Percentiles rank a stretch among this genome's conserved stretches.
These are phyloP conservation scores for Temnothorax ravouxi DNA, from an alignment of 2,888 invertebrate genomes.

Conservation along the genomic window DNA sequence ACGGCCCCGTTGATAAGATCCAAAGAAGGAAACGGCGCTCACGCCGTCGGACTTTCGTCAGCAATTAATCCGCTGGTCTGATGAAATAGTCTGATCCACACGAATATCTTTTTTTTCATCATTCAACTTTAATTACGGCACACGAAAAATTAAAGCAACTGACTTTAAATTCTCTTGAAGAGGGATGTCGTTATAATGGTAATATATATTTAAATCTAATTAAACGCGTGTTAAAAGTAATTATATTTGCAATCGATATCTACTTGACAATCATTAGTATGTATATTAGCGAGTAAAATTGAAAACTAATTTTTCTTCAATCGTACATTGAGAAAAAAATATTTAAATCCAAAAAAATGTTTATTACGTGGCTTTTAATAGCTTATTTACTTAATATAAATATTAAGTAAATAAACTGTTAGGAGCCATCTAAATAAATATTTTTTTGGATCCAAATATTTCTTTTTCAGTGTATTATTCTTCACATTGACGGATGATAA, in stretches of 20 bases:
- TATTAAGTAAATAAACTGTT: too few species aligned
- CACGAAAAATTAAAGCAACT: not conserved
- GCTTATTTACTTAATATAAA: too few species aligned
- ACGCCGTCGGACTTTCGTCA: not conserved
- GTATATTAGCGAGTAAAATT: not conserved
- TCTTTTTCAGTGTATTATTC: not conserved
- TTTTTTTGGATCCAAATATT: too few species aligned
- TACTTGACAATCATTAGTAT: not conserved
- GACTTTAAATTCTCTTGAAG: not conserved
- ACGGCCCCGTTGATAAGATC: not conserved
- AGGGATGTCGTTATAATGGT: not conserved
- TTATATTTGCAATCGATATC: not conserved
- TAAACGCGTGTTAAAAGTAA: not conserved
- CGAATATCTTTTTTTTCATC: not conserved
- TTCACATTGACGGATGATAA: not conserved
- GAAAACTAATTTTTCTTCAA: not conserved
- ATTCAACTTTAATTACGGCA: not conserved
- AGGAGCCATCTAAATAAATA: too few species aligned
- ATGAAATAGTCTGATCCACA: not conserved
- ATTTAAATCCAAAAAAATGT: too few species aligned
- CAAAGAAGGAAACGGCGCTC: not conserved
- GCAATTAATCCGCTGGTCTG: not conserved
- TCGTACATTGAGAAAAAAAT: too few species aligned
- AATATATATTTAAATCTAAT: not conserved
- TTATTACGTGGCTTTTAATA: too few species aligned